phyloP scores from a whole-genome alignment of 1,140 invertebrate species.

The Maniola jurtina region DNA sequence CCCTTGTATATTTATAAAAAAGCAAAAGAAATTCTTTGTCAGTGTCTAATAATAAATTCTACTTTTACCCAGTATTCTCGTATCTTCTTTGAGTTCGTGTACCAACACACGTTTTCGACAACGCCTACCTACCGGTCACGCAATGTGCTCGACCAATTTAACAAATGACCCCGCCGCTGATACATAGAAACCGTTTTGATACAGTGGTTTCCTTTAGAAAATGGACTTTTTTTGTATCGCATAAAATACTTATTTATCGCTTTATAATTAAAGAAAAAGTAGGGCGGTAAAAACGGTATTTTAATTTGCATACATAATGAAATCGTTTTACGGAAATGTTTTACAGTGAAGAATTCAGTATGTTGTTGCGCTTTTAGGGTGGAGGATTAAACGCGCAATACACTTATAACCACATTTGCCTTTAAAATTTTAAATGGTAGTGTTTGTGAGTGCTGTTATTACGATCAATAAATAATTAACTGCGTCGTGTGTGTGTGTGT shows the following conservation, averaged over 20 bases:
- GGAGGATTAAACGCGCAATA: no score
- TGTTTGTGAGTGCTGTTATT: neutral
- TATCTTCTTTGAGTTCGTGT: conserved; percentile 2
- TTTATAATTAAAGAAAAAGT: no score
- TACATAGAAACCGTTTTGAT: conserved; percentile 3
- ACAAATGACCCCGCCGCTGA: neutral
- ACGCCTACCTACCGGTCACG: conserved; percentile 1
- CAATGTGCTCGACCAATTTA: conserved; percentile 9
- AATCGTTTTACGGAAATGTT: no score
- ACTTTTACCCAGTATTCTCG: neutral
- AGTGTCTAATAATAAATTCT: neutral
- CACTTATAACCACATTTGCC: no score
- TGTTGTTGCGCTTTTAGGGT: no score
- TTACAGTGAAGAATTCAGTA: no score
- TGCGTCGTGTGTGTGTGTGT: no score
- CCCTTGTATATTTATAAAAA: no score
- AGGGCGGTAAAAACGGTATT: no score
- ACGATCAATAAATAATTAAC: neutral
- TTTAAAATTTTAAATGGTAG: no score
- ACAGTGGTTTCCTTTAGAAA: conserved; percentile 1
- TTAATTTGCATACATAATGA: no score
- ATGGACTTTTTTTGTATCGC: neutral
- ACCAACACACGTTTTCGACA: conserved; percentile 8
- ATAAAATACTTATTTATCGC: neutral
- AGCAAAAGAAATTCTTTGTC: neutral